Evolutionary conservation across 64 coral and sea anemone genomes (phyloP).

Genomic region (Dendronephthya gigantea): DNA sequence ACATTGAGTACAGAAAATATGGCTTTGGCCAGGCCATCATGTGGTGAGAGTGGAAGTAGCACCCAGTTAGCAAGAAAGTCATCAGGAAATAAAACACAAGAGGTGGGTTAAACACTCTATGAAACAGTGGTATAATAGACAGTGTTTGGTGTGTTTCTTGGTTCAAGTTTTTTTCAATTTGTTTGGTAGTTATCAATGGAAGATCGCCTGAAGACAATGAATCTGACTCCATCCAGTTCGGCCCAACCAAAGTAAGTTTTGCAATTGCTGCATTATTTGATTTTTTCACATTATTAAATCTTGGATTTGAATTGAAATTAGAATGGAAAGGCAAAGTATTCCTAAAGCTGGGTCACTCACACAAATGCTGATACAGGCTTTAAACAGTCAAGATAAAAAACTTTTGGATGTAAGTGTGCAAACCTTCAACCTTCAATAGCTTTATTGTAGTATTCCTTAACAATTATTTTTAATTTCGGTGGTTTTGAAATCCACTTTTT

Average conservation of each 20-base stretch:
- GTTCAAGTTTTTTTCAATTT: neutral
- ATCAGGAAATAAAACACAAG: neutral
- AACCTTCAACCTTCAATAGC: too few relatives aligned
- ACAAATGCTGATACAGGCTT: conserved; percentile 49
- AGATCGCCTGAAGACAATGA: conserved; percentile 15
- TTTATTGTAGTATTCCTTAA: too few relatives aligned
- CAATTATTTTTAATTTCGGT: too few relatives aligned
- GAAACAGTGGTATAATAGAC: too few relatives aligned
- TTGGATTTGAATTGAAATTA: neutral
- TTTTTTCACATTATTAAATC: neutral
- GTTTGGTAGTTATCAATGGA: neutral
- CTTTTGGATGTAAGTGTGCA: conserved; percentile 40
- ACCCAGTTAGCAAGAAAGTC: conserved; percentile 4
- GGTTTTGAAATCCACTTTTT: neutral
- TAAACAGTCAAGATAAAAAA: conserved; percentile 40
- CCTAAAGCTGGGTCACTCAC: conserved; percentile 37
- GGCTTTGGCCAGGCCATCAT: conserved; percentile 53
- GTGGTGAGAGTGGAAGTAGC: conserved; percentile 20
- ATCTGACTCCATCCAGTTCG: neutral
- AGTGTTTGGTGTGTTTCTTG: too few relatives aligned
- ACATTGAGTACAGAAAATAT: conserved; percentile 63
- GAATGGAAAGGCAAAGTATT: neutral
- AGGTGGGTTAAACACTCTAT: too few relatives aligned
- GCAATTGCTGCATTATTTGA: neutral
- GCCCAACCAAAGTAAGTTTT: neutral